Evolutionary conservation across 2,113 vertebrate genomes (phyloP), one percentile per base, ranked within the genome.

Genomic region (Romanogobio albipinnatus): DNA sequence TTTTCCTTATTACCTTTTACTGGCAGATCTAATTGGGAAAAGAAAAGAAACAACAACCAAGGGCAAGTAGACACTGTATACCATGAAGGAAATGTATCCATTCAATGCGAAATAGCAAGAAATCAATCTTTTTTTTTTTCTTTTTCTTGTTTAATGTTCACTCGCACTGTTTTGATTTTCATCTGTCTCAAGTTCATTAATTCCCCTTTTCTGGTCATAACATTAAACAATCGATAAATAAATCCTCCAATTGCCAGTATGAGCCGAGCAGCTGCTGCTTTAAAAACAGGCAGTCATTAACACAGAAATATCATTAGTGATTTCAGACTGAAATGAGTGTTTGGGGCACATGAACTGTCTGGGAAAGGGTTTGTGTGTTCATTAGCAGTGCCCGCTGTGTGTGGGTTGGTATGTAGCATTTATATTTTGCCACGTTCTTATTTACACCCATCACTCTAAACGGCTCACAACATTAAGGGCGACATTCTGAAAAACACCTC

Each of bases 281-380:
- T 91, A 83, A 87, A 90, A 87, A 88, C 85, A 84, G 90, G 87
- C 90, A 87, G 86, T 92, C 86, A 91, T 94, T 92, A 93, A 92
- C 89, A 91, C 81, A 76, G 86, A 83, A 87, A 88, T 91, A 88
- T 93, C 91, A 92, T 92, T 93, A 91, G 85, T 83, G 87, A 85
- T 88, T 92, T 92, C 82, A 90, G 89, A 85, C 85, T 78, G 87
- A 79, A 91, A 91, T 90, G 83, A 79, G 87, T 26, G 66, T 87
- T 80, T 88, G 76, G 86, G 76, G 87, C 90, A 87, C 82, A 74
- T 90, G 89, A 88, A 86, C 80, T 84, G 82, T 86, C 82, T 85
- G 83, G 88, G 76, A 83, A 77, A 64, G 85, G 89, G 86, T 83
- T 85, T 89, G 82, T 88, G 86, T 86, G 81, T 80, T 86, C 89